Evolutionary conservation across 2,113 vertebrate genomes (phyloP), one percentile per base, ranked within the genome.

Genomic region (Dasypus novemcinctus): DNA sequence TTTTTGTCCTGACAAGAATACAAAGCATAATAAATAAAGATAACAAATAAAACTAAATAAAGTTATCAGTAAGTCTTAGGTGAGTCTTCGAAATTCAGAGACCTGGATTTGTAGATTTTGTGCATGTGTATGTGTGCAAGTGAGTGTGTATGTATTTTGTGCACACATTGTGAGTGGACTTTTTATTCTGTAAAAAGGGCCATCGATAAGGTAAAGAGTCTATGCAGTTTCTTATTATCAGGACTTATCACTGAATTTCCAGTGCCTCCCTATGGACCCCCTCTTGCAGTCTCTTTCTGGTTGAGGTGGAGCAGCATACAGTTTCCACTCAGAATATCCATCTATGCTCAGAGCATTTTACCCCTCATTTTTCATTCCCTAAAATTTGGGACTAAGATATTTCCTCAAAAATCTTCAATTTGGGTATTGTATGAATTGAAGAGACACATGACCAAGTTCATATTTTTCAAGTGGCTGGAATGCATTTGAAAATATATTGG

Each of bases 401-500:
- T 57, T 57, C 54, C 54, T 57, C 54, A 14, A 57, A 18, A 82
- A 59, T 64, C 68, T 89, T 85, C 66, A 78, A 89, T 87, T 82
- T 93, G 63, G 43, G 49, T 92, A 84, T 43, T 93, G 23, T 43
- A 64, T 61, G 64, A 92, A 71, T 68, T 68, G n/a, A 80, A 80
- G 81, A 81, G 69, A 38, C 81, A 72, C 41, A 21, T 21, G 29
- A 92, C 33, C 80, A 76, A 92, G 7, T 14, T 92, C 41, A 66
- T 76, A 87, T 82, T 84, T 87, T 89, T n/a, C 74, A 91, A 91
- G 31, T 79, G 43, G 5, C 71, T 90, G 9, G 31, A 86, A 87
- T 93, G 95, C 64, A 84, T 83, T 90, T 90, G 93, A 84, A 69
- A 84, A 76, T 72, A 95, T 15, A 95, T 15, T 94, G 61, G 68